These are phyloP conservation scores for Pterostichus madidus DNA, from an alignment of 2,888 invertebrate genomes.

Conservation along the genomic window DNA sequence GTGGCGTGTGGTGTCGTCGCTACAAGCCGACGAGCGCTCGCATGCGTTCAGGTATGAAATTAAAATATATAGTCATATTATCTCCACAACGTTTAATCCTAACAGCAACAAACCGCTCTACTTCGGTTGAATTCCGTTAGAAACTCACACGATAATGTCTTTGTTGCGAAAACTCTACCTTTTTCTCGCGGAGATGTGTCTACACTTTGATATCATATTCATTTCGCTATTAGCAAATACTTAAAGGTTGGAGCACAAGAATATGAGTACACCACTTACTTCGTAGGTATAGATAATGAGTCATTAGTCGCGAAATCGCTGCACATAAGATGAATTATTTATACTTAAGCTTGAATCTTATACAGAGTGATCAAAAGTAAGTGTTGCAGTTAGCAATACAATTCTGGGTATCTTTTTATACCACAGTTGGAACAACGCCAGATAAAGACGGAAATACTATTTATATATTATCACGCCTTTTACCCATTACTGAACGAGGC, in stretches of 20 bases:
- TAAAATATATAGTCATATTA: constrained; percentile 59
- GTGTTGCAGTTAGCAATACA: too few relatives aligned
- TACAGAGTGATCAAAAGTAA: too few relatives aligned
- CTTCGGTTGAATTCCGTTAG: constrained; percentile 50
- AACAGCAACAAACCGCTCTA: constrained; percentile 36
- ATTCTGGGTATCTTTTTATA: too few relatives aligned
- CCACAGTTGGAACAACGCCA: too few relatives aligned
- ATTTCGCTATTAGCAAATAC: constrained; percentile 9
- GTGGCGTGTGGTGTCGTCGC: neutral
- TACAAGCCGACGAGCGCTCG: constrained; percentile 8
- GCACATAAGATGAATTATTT: too few relatives aligned
- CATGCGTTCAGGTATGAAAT: constrained; percentile 59
- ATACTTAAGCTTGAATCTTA: too few relatives aligned
- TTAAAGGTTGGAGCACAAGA: neutral
- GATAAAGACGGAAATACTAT: too few relatives aligned
- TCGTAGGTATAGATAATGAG: too few relatives aligned
- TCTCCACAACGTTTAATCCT: constrained; percentile 53
- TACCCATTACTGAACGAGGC: too few relatives aligned
- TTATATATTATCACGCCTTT: too few relatives aligned
- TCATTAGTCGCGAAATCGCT: too few relatives aligned
- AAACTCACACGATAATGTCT: constrained; percentile 37
- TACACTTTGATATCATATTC: constrained; percentile 12
- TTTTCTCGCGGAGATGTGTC: neutral
- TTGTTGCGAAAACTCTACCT: constrained; percentile 4
- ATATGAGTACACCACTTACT: too few relatives aligned